Evolutionary conservation across 2,113 vertebrate species (phyloP).

Genomic region (Elachura formosa): DNA sequence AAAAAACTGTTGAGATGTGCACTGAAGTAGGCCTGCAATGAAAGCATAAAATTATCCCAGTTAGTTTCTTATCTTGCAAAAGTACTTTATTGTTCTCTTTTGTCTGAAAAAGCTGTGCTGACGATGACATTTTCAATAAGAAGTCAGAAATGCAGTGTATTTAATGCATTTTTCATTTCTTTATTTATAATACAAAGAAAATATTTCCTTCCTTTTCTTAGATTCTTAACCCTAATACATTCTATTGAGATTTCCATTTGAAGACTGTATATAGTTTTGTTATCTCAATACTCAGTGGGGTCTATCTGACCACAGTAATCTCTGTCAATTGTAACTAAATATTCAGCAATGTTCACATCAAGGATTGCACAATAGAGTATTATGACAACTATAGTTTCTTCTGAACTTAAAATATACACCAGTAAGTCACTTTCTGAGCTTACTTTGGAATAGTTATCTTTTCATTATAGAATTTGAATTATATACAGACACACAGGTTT

Average conservation of each 20-base stretch:
- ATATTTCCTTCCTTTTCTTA: background rate
- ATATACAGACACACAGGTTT: background rate
- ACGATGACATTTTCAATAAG: background rate
- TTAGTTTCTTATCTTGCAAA: background rate
- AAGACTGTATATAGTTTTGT: background rate
- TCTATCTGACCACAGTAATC: constrained; percentile 15
- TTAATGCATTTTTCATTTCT: background rate
- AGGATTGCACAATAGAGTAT: background rate
- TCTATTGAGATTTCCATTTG: background rate
- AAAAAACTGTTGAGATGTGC: background rate
- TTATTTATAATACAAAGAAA: background rate
- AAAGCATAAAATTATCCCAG: background rate
- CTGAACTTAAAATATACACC: background rate
- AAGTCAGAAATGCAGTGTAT: background rate
- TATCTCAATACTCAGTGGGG: background rate
- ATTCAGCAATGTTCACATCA: background rate
- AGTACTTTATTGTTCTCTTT: background rate
- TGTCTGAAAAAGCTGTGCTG: background rate
- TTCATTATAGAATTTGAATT: background rate
- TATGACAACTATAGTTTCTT: background rate
- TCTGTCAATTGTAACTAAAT: constrained; percentile 12
- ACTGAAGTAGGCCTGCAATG: background rate
- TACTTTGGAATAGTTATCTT: background rate
- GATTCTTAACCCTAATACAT: background rate
- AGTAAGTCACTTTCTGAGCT: background rate